Evolutionary conservation across 2,113 vertebrate species (phyloP).

Genomic region (Illadopsis cleaveri): DNA sequence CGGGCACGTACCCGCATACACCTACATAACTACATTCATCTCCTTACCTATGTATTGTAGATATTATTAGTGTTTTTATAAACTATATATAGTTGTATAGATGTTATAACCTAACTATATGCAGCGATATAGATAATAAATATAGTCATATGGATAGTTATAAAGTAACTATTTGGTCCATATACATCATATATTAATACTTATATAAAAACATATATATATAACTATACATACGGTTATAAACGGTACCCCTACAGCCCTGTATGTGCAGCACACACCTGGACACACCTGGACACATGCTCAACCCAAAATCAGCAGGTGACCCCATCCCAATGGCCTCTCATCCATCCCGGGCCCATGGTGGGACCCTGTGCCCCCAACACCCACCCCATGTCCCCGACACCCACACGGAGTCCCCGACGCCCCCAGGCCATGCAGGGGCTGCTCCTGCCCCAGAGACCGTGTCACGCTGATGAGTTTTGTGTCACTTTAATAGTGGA

Average conservation of each 20-base stretch:
- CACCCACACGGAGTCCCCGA: rapidly evolving
- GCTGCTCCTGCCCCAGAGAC: background rate
- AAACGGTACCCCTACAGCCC: background rate
- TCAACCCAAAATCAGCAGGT: background rate
- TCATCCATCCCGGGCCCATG: background rate
- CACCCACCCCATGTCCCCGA: background rate
- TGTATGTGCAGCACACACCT: background rate
- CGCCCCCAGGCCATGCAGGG: rapidly evolving
- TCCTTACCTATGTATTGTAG: rapidly evolving
- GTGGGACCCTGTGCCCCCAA: rapidly evolving
- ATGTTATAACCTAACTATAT: background rate
- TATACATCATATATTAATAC: too few species aligned
- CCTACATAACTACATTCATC: rapidly evolving
- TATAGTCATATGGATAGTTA: too few species aligned
- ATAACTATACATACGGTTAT: background rate
- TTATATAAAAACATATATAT: too few species aligned
- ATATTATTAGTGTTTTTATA: background rate
- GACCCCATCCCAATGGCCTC: background rate
- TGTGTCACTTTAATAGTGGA: background rate
- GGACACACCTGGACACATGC: background rate
- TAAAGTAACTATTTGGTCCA: background rate
- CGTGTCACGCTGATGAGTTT: rapidly evolving
- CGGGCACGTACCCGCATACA: rapidly evolving
- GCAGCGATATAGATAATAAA: background rate
- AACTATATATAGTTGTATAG: background rate